Conservation (phyloP, 2,888 invertebrate genomes). For the Drosophila austrosaltans region DNA sequence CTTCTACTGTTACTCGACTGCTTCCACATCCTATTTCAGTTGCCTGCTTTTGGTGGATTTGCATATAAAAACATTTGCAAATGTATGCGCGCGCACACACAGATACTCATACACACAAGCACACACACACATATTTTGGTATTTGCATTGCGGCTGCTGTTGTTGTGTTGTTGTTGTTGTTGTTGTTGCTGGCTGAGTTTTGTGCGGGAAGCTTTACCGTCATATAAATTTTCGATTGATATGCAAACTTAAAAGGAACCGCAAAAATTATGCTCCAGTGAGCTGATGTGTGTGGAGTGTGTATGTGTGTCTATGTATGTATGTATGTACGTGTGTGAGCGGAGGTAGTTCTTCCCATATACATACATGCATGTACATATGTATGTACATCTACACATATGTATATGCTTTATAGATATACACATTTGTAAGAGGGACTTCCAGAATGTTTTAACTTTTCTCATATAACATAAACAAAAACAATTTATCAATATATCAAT, state of each 20-base stretch:
- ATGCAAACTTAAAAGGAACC: conserved; percentile 82
- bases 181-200: conserved; percentile 19
- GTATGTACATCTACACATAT: too few relatives aligned
- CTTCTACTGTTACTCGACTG: conserved; percentile 7
- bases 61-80: conserved; percentile 74
- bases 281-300: conserved; percentile 56
- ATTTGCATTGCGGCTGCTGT: conserved; percentile 59
- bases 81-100: conserved; percentile 70
- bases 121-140: conserved; percentile 41
- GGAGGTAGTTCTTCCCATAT: background rate
- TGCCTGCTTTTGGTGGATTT: conserved; percentile 58
- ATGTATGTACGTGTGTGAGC: background rate
- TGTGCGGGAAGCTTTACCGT: conserved; percentile 62
- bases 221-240: conserved; percentile 81
- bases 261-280: conserved; percentile 82
- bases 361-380: background rate
- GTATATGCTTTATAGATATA: too few relatives aligned
- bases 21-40: conserved; percentile 8
- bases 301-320: background rate
- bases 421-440: too few relatives aligned
- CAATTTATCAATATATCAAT: too few relatives aligned
- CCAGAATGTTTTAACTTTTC: too few relatives aligned
- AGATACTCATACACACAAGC: conserved; percentile 23
- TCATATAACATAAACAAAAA: too few relatives aligned
- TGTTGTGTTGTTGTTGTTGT: conserved; percentile 41